Percentiles rank a stretch among this genome's conserved stretches.
These are phyloP conservation scores for Diaprepes abbreviatus DNA, from an alignment of 2,888 invertebrate genomes.

Conservation along the genomic window DNA sequence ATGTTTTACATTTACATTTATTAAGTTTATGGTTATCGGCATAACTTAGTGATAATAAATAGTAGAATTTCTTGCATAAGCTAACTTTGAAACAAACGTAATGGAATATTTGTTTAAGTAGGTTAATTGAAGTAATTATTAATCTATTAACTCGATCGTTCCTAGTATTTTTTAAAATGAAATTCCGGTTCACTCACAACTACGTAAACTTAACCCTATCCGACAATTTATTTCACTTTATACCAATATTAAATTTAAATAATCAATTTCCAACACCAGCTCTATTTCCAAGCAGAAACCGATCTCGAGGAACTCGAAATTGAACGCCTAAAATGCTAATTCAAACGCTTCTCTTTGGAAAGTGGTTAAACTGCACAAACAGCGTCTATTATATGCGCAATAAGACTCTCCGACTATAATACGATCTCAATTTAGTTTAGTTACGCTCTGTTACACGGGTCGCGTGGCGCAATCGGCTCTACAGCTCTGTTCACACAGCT, in stretches of 20 bases:
- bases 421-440: constrained; percentile 71
- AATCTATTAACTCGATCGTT: too few species aligned
- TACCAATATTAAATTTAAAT: constrained; percentile 48
- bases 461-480: constrained; percentile 63
- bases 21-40: too few species aligned
- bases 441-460: constrained; percentile 70
- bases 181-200: too few species aligned
- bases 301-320: constrained; percentile 30
- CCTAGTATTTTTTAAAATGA: too few species aligned
- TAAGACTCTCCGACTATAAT: constrained; percentile 69
- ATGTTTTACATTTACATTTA: too few species aligned
- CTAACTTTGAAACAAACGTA: too few species aligned
- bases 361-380: constrained; percentile 70
- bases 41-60: too few species aligned
- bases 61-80: too few species aligned
- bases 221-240: constrained; percentile 40
- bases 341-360: constrained; percentile 64
- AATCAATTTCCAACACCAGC: constrained; percentile 39
- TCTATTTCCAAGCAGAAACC: constrained; percentile 8
- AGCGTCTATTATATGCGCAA: constrained; percentile 70
- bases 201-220: too few species aligned
- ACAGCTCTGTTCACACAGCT: constrained; percentile 17
- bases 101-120: too few species aligned
- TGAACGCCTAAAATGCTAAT: constrained; percentile 49
- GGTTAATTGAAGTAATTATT: too few species aligned